Evolutionary conservation across 2,113 vertebrate genomes (phyloP).

Genomic region (Uria aalge): DNA sequence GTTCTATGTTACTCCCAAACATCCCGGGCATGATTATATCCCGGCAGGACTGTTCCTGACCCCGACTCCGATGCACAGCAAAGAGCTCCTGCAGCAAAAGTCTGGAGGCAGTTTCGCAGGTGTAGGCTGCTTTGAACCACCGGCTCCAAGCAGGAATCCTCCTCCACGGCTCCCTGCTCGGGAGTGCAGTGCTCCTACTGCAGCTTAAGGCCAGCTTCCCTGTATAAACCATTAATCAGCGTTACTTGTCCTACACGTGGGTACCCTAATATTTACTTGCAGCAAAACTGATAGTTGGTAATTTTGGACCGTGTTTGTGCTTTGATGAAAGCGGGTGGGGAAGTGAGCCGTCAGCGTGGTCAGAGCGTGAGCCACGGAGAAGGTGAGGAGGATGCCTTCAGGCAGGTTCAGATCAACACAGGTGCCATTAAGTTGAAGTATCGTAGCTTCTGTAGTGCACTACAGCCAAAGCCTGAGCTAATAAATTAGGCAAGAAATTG

Average conservation of each 20-base stretch:
- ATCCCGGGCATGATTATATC: background rate
- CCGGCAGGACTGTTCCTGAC: background rate
- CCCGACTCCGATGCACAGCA: fast-evolving
- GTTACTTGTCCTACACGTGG: background rate
- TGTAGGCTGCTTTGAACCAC: background rate
- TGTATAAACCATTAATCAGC: background rate
- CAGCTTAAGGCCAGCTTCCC: background rate
- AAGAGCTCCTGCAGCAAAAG: background rate
- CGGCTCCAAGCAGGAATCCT: background rate
- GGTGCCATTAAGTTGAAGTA: background rate
- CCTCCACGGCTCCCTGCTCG: background rate
- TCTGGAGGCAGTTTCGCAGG: background rate
- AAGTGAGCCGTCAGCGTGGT: background rate
- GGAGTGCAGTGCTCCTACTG: background rate
- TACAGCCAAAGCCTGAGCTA: background rate
- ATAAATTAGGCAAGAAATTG: conserved; percentile 1
- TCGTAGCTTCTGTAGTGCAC: background rate
- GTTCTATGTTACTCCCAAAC: background rate
- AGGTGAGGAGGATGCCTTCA: background rate
- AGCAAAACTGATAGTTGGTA: background rate
- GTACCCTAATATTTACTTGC: background rate
- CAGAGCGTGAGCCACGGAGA: background rate
- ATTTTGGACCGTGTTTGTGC: background rate
- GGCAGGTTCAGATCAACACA: background rate
- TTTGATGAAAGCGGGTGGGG: background rate